phyloP scores from a whole-genome alignment of 2,797 vertebrate species.

The Paratrypauchen microcephalus region DNA sequence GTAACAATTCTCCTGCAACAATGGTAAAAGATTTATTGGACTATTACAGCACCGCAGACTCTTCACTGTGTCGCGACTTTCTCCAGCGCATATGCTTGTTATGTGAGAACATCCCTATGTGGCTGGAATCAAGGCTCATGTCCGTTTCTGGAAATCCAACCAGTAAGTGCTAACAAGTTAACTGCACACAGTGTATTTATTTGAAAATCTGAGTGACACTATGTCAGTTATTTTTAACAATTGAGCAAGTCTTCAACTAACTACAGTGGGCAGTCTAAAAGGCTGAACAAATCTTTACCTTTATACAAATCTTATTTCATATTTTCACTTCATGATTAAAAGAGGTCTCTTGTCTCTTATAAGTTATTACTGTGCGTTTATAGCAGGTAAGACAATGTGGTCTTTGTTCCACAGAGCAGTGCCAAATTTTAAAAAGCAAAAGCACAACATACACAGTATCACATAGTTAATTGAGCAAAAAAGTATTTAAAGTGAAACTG shows the following conservation, averaged over 20 bases:
- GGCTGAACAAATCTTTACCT: too few species aligned
- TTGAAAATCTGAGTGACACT: not conserved
- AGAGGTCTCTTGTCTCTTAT: not conserved
- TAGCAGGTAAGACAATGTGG: not conserved
- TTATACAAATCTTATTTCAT: too few species aligned
- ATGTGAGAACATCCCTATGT: constrained; percentile 79
- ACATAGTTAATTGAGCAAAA: not conserved
- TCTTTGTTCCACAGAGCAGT: not conserved
- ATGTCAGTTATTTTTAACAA: not conserved
- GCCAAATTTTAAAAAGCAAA: not conserved
- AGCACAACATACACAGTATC: not conserved
- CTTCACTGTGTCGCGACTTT: constrained; percentile 72
- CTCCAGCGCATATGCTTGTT: constrained; percentile 75
- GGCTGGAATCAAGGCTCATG: constrained; percentile 80
- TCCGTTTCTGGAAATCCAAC: constrained; percentile 67
- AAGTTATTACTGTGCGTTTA: not conserved
- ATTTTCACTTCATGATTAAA: not conserved
- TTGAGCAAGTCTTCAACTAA: too few species aligned
- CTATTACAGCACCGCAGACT: constrained; percentile 53
- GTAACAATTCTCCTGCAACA: constrained; percentile 11
- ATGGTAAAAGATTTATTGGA: constrained; percentile 59
- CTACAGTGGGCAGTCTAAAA: too few species aligned
- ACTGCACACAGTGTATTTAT: not conserved
- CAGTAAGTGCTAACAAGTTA: constrained; percentile 40
- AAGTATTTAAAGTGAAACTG: not conserved